Evolutionary conservation across 2,113 vertebrate species (phyloP).

Genomic region (Diglossa brunneiventris): DNA sequence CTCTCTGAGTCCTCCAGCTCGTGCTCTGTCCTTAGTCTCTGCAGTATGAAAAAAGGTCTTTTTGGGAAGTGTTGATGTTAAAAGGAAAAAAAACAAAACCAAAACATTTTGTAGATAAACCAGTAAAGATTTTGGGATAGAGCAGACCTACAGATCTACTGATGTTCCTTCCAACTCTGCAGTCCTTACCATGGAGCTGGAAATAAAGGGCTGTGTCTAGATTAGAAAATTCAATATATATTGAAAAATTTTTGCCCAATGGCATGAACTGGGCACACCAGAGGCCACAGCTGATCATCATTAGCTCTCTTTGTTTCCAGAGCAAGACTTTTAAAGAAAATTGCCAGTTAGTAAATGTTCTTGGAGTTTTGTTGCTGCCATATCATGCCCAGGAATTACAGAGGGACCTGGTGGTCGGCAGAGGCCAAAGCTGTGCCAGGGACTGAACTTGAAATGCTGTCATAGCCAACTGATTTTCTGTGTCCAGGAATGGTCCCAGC

Average conservation of each 20-base stretch:
- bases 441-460: neutral
- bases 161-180: neutral
- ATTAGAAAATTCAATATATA: neutral
- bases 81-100: neutral
- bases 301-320: neutral
- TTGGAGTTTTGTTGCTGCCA: neutral
- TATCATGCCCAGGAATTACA: neutral
- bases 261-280: neutral
- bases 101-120: neutral
- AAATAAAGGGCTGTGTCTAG: neutral
- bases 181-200: neutral
- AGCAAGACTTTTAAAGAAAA: neutral
- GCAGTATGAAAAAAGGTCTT: neutral
- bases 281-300: rapidly evolving
- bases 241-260: neutral
- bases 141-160: neutral
- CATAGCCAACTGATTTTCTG: neutral
- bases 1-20: neutral
- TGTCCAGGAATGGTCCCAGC: neutral
- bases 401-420: neutral
- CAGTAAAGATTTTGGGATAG: neutral
- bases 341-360: neutral
- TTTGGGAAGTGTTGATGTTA: neutral
- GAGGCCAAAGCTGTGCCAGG: neutral
- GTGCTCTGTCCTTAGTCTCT: neutral